Evolutionary conservation across 1,140 invertebrate species (phyloP), one percentile per base, ranked within the genome.

Genomic region (Dinothrombium tinctorium): DNA sequence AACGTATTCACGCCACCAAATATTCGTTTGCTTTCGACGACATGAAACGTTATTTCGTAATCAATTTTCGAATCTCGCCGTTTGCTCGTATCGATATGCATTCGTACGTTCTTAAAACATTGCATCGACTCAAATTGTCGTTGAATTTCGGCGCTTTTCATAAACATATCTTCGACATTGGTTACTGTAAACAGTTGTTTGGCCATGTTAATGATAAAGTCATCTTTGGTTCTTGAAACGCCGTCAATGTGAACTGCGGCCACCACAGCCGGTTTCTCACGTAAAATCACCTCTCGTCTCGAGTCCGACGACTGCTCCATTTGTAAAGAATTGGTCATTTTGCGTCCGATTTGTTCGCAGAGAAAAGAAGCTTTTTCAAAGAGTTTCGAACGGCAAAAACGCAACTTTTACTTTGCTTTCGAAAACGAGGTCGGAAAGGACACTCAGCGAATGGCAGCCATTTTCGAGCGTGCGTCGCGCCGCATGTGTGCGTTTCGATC

Each of bases 11-110:
- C 63, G n/a, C 73, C 73, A 9, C 80, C 81, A 31, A 69, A 68
- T 21, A 83, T 51, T 22, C 75, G 55, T 35, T 70, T 69, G 38
- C 72, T 51, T 60, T 87, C 83, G 42, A 66, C 62, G 12, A 87
- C 77, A 45, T 69, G 65, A 56, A 82, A 86, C 12, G 74, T 80
- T 5, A 89, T 69, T 64, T 86, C 77, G 44, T 83, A 69, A 24
- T 76, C 77, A 47, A 66, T 66, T 7, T 67, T 64, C 15, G 73
- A 72, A 28, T 14, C 23, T 26, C 7, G 2, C 28, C 59, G 56
- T 53, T 67, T 66, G 47, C 72, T 76, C n/a, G 76, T 77, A 54
- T 89, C 82, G 46, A 90, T 77, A 45, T 66, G 68, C 23, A 86
- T 69, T 11, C 67, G 68, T 41, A 89, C 71, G 49, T 72, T 72